These are phyloP conservation scores for Heliconius congener DNA, from an alignment of 1,140 invertebrate genomes.

Conservation along the genomic window DNA sequence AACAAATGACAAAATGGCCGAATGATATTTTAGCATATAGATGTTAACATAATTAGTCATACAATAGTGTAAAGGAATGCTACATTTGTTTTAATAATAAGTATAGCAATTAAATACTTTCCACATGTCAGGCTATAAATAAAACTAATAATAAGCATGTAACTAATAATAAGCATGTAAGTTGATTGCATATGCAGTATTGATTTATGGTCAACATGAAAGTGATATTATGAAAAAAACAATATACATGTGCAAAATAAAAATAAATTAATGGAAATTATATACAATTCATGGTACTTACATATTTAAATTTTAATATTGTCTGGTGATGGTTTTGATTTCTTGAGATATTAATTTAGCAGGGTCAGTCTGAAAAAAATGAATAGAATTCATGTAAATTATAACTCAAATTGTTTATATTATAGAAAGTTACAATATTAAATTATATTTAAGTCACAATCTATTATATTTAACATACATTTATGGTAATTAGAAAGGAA, in stretches of 20 bases:
- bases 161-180: no score
- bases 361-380: conserved; percentile 63
- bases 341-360: conserved; percentile 56
- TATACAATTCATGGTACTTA: conserved; percentile 48
- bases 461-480: not conserved
- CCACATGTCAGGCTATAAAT: not conserved
- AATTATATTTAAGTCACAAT: not conserved
- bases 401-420: not conserved
- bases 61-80: not conserved
- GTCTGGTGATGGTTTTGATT: conserved; percentile 57
- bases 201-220: not conserved
- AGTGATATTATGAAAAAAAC: not conserved
- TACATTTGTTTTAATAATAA: no score
- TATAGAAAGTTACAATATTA: not conserved
- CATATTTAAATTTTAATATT: conserved; percentile 52
- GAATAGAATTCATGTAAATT: not conserved
- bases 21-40: not conserved
- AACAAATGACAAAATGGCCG: not conserved
- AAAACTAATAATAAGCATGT: no score
- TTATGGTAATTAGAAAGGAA: not conserved
- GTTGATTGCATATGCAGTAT: not conserved
- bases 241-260: not conserved
- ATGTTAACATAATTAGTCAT: not conserved
- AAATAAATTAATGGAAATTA: not conserved
- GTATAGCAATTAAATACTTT: not conserved